Evolutionary conservation across 2,113 vertebrate genomes (phyloP).

Genomic region (Erythrolamprus reginae): DNA sequence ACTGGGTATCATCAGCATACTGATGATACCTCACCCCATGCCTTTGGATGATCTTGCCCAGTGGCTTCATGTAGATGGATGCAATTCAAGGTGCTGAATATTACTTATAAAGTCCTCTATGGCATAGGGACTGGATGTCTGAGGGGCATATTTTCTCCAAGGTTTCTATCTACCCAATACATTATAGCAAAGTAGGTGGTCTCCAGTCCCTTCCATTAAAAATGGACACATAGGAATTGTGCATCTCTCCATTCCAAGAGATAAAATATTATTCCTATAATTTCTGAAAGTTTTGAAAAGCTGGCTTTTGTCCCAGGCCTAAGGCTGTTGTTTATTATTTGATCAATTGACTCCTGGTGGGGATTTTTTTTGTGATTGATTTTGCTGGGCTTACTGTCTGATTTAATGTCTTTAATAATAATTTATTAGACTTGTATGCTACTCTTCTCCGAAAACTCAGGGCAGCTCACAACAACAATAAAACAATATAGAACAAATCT

Average conservation of each 20-base stretch:
- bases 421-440: too few species aligned
- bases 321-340: not conserved
- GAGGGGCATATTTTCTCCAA: not conserved
- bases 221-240: not conserved
- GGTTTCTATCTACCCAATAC: not conserved
- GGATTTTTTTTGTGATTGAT: not conserved
- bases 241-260: not conserved
- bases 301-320: not conserved
- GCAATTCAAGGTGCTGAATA: not conserved
- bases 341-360: not conserved
- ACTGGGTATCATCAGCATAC: too few species aligned
- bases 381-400: not conserved
- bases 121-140: not conserved
- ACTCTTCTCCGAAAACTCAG: too few species aligned
- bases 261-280: not conserved
- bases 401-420: too few species aligned
- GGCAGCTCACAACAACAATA: too few species aligned
- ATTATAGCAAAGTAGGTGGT: not conserved
- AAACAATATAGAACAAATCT: too few species aligned
- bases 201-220: not conserved
- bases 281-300: not conserved
- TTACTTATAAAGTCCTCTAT: not conserved
- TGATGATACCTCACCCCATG: too few species aligned
- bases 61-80: too few species aligned
- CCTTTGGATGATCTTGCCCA: too few species aligned